phyloP scores from a whole-genome alignment of 1,140 invertebrate genomes.

The Colletes gigas region DNA sequence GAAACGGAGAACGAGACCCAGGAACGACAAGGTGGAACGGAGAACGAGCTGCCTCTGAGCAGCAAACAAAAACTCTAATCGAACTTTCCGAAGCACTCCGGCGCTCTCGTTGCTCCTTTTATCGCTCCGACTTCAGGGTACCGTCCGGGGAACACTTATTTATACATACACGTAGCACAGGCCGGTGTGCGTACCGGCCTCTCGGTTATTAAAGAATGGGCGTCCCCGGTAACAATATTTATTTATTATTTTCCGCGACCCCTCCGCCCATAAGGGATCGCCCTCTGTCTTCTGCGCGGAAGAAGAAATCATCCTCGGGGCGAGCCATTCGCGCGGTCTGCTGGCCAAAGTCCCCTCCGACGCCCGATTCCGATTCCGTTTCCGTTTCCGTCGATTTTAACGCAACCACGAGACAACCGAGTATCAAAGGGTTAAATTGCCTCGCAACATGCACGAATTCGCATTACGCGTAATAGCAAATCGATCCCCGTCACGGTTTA shows the following conservation, averaged over 20 bases:
- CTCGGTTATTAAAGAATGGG: constrained; percentile 68
- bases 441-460: too few relatives aligned
- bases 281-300: constrained; percentile 10
- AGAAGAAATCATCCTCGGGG: constrained; percentile 5
- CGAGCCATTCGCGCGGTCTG: background rate
- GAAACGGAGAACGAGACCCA: background rate
- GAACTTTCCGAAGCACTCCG: constrained; percentile 68
- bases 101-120: constrained; percentile 58
- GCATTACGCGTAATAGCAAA: too few relatives aligned
- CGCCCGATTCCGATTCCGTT: background rate
- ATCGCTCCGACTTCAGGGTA: constrained; percentile 51
- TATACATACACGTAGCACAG: constrained; percentile 30
- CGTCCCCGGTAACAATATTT: constrained; percentile 65
- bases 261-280: constrained; percentile 41
- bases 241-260: constrained; percentile 65
- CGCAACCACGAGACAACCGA: background rate
- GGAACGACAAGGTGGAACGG: constrained; percentile 30
- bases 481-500: too few relatives aligned
- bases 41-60: constrained; percentile 47
- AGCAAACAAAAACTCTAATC: constrained; percentile 72
- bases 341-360: constrained; percentile 3
- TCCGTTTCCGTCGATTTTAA: background rate
- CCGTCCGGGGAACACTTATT: constrained; percentile 50
- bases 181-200: constrained; percentile 30
- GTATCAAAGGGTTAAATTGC: too few relatives aligned